Base-by-base conservation (phyloP, 2,888 invertebrate genomes). In the Tetragonula carbonaria region DNA sequence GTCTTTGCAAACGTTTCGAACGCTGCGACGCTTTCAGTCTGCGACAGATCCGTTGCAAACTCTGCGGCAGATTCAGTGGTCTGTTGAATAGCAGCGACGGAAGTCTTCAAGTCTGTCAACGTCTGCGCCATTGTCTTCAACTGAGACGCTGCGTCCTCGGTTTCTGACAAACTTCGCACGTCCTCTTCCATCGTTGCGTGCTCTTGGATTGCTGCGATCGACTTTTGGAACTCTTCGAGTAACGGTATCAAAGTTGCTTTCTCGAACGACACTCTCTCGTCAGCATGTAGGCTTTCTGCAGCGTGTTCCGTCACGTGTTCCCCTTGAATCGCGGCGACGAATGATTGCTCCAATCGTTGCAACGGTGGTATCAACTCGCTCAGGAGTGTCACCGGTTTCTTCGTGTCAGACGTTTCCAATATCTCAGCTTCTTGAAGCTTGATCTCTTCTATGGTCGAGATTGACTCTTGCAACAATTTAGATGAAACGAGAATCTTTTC, bases 1-100 rank as follows among this genome's bases (percentile, higher is more conserved):
- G 80, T 79, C 57, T 79, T 80, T 2, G 95, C 95, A 21, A 96
- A 92, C 4, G 95, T 94, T 74, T 95, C 93, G 59, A 95, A 90
- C 6, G 95, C 88, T 0, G 92, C 90, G 50, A 90, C 62, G 63
- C 87, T 88, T 2, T 91, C 90, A 6, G 74, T 70, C 57, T 80
- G 82, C 2, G 82, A 74, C 0, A 90, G 11, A 23, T 87, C 86
- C 8, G 74, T 68, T 0, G 83, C 6, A n/a, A 55, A 13, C 38
- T 86, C 88, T 0, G 86, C 74, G 0, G 74, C 79, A 2, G 63
- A 6, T 50, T 83, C 78, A 0, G 82, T 57, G 13, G 74, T 50
- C 4, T 88, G 84, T 18, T 90, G 91, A n/a, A 91, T 77, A 2
- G 84, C 83, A 2, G 91, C 91, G 3, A 90, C 84, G 0, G 90